Base-by-base conservation (phyloP, 1,140 invertebrate genomes). In the Cotesia vestalis region DNA sequence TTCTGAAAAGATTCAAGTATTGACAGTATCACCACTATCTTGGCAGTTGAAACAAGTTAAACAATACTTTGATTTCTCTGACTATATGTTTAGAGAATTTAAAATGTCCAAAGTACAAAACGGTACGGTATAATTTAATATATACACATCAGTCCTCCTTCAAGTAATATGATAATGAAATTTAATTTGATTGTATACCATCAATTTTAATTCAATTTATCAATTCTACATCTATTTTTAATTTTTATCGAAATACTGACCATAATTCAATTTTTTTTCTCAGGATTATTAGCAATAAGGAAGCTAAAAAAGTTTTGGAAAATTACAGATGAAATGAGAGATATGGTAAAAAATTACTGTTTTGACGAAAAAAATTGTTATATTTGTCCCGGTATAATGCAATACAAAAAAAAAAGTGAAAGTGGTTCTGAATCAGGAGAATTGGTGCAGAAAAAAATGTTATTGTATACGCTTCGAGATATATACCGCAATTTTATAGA, bases 361-460 rank as follows among this genome's bases (percentile, higher is more conserved):
- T 46, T 17, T 0, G 36, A 66, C 12, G 63, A 66, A 20, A 40
- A 67, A 67, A 73, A 17, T 68, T 66, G 55, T 66, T 61, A 52
- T 59, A 46, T 34, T 61, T 61, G 66, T 68, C 55, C 64, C 8
- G 36, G 71, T 17, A 67, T 40, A 61, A 67, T 52, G 4, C 20
- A 38, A 68, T 51, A 66, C 36, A 40, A 66, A 51, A 17, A 17
- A 17, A 17, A 62, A 71, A 35, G 51, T 52, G 27, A 3, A n/a
- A 53, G 17, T 35, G 46, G 35, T 72, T 59, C 35, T 6, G 36
- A 73, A 3, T 51, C 35, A 20, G 63, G 63, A 66, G 35, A 40
- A 66, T 66, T 51, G 4, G 38, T 66, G n/a, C 63, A 66, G 57
- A 68, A 67, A 61, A 68, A 62, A 68, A n/a, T 61, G 14, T 40